phyloP scores from a whole-genome alignment of 2,888 invertebrate genomes.

The Boloria euphrosyne region DNA sequence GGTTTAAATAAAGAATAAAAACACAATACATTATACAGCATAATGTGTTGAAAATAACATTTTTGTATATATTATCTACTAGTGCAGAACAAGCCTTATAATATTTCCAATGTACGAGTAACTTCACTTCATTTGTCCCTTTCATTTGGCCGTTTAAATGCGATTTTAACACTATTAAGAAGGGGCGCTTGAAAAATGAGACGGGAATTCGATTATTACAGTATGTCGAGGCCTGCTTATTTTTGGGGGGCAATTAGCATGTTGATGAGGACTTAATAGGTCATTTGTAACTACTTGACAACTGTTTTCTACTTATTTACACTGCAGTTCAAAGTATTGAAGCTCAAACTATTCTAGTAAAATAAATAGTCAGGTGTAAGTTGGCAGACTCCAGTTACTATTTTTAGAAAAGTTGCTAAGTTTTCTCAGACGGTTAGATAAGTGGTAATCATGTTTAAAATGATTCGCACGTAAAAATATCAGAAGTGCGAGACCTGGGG shows the following conservation, averaged over 20 bases:
- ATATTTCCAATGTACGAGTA: constrained; percentile 21
- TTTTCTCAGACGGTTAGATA: no score
- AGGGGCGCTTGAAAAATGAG: constrained; percentile 58
- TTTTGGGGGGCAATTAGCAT: constrained; percentile 16
- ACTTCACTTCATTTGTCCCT: constrained; percentile 36
- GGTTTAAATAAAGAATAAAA: no score
- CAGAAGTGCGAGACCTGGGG: no score
- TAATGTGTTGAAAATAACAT: no score
- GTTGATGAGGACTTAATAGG: constrained; percentile 26
- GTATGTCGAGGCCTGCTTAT: constrained; percentile 18
- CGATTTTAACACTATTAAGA: constrained; percentile 62
- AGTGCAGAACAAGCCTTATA: constrained; percentile 22
- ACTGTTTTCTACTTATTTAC: not conserved
- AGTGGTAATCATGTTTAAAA: no score
- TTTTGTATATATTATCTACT: not conserved
- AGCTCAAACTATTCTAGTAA: no score
- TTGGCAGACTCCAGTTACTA: not conserved
- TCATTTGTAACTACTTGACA: constrained; percentile 7
- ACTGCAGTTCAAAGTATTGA: no score
- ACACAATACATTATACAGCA: no score
- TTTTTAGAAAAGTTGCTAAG: no score
- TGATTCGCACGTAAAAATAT: no score
- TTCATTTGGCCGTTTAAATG: constrained; percentile 41
- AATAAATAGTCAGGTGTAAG: no score
- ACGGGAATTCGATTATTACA: constrained; percentile 47